Evolutionary conservation across 2,113 vertebrate genomes (phyloP), one percentile per base, ranked within the genome.

Genomic region (Amblyornis subalaris): DNA sequence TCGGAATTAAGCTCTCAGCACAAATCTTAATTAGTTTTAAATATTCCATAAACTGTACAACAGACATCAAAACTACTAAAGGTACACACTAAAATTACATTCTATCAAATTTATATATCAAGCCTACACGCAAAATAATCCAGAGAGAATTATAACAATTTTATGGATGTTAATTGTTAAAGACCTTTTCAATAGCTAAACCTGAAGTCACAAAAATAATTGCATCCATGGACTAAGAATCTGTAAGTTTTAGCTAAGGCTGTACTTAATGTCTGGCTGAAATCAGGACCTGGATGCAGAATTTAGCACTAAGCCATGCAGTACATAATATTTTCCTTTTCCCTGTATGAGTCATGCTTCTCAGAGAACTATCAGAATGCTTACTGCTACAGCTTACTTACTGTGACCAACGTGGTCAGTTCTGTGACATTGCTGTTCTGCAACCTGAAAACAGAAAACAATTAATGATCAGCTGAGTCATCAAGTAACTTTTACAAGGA

Each of bases 371-470:
- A 40, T 33, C 70, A 80, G 76, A 94, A 92, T 26, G 65, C 76
- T 88, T 85, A 87, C 7, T 82, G 88, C 72, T 50, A 23, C 38
- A 47, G 85, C 65, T 80, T 67, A 97, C 98, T 99, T 98, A 98
- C 98, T 97, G 97, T 90, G 85, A 96, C 96, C 93, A 96, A 64
- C 2, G 85, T 67, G 86, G 94, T 98, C 98, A 99, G 94, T 95
- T 96, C 96, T 97, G 96, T 95, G 97, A 96, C 98, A 99, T 98
- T 96, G 96, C 97, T 95, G 97, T 94, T 96, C 85, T 88, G 93
- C 94, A 97, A 98, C 91, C 98, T 98, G 97, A 95, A 98, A 90
- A 98, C 25, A 98, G 45, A 96, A 92, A 97, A 97, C 75, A 95
- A 91, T 97, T 57, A 80, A 94, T 75, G 51, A 89, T 97, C 83